These are phyloP conservation scores for Caenorhabditis uteleia DNA, from an alignment of 2,888 invertebrate genomes.

Conservation along the genomic window DNA sequence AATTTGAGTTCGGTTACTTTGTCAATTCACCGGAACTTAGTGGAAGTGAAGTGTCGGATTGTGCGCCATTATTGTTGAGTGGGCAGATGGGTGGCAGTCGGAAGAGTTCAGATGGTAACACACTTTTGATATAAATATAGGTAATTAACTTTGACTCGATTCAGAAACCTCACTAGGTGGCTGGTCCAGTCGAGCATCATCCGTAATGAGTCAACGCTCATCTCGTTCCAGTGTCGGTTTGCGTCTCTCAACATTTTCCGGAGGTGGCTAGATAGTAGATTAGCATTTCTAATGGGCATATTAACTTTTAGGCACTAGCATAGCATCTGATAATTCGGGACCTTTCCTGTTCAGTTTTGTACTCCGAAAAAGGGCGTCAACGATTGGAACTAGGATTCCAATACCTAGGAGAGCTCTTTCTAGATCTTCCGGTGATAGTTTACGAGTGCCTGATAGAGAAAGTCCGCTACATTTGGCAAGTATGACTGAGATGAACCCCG, in stretches of 20 bases:
- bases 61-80: slow-evolving; percentile 63
- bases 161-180: slow-evolving; percentile 66
- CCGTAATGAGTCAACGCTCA: slow-evolving; percentile 66
- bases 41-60: slow-evolving; percentile 61
- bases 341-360: slow-evolving; percentile 69
- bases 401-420: slow-evolving; percentile 64
- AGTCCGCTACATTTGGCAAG: slow-evolving; percentile 63
- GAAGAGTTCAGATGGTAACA: slow-evolving; percentile 51
- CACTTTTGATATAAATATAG: background rate
- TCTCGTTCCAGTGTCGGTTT: slow-evolving; percentile 64
- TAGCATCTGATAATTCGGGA: slow-evolving; percentile 68
- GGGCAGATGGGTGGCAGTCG: slow-evolving; percentile 42
- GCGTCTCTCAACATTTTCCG: slow-evolving; percentile 67
- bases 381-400: slow-evolving; percentile 68
- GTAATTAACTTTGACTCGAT: slow-evolving; percentile 9
- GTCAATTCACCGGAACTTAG: slow-evolving; percentile 66
- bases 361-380: slow-evolving; percentile 67
- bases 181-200: slow-evolving; percentile 67
- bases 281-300: background rate
- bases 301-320: slow-evolving; percentile 58
- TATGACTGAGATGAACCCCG: slow-evolving; percentile 68
- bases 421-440: slow-evolving; percentile 64
- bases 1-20: slow-evolving; percentile 69
- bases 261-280: slow-evolving; percentile 18
- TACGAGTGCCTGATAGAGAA: slow-evolving; percentile 68